Evolutionary conservation across 2,113 vertebrate species (phyloP), one percentile per base, ranked within the genome.

Genomic region (Erinaceus europaeus): DNA sequence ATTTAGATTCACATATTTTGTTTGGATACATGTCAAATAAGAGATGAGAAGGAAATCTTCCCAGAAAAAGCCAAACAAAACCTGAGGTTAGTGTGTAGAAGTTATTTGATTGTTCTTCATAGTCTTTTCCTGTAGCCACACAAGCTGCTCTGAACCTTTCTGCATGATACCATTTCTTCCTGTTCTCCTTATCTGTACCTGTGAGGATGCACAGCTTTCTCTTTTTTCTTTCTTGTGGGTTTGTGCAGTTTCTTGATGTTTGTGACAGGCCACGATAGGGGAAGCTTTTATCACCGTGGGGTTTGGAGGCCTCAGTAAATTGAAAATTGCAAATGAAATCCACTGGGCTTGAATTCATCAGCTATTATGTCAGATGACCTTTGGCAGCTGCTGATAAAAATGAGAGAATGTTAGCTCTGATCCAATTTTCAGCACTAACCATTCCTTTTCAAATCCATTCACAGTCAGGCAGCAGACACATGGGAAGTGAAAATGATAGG

Each of bases 401-500:
- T 98, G 97, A 98, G 97, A 98, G 97, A 98, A 98, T 98, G 98
- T 98, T 98, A 98, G 98, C 98, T 98, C 97, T 98, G 98, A 98
- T 98, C 98, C 98, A 98, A 98, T 98, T 98, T 98, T 98, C 98
- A 97, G 97, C 98, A 98, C 97, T 98, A 98, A 98, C 98, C 98
- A 98, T 98, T 98, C 98, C 97, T 98, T 98, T 98, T 98, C 97
- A 98, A 98, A 98, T 98, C 98, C 98, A 98, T 98, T 98, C 98
- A 98, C 98, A 97, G 98, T 97, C 97, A 98, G 98, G 97, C 98
- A 97, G 98, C 98, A 96, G 97, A 97, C 97, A 97, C 98, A 97
- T 97, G 97, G 97, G 97, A 98, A 98, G 98, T 98, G 99, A 98
- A 99, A 99, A 99, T 99, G 98, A 99, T 99, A 99, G 98, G 98